Conservation (phyloP, 2,797 vertebrate species). For the Sciurus carolinensis region DNA sequence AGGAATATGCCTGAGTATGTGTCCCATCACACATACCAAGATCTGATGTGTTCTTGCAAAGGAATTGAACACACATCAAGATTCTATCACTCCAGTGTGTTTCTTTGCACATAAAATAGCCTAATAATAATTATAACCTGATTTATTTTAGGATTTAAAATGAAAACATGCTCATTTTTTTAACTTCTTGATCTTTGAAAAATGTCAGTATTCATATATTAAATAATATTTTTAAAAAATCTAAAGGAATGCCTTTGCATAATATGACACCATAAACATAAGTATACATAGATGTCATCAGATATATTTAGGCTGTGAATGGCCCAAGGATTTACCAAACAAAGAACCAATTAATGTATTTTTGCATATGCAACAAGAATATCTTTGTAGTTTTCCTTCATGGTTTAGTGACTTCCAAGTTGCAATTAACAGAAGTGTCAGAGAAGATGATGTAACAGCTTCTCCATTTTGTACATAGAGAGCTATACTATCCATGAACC, state of each 20-base stretch:
- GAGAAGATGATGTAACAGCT: neutral
- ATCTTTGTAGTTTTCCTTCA: neutral
- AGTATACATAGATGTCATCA: neutral
- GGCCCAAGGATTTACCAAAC: neutral
- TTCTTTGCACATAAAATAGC: neutral
- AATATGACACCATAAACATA: neutral
- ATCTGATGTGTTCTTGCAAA: neutral
- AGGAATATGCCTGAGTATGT: neutral
- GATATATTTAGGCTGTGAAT: neutral
- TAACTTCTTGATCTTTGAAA: neutral
- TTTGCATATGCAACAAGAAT: neutral
- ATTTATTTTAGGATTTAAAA: constrained; percentile 42
- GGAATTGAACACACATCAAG: neutral
- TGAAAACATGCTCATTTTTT: neutral
- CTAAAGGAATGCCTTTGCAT: neutral
- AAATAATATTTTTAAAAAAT: constrained; percentile 8
- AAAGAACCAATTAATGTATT: neutral
- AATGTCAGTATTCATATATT: constrained; percentile 6
- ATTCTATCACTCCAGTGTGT: neutral
- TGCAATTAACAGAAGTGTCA: neutral
- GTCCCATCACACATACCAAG: neutral
- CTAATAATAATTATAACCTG: constrained; percentile 28
- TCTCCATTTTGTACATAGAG: neutral
- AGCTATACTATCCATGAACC: neutral
- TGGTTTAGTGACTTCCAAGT: neutral